Base-by-base conservation (phyloP, 2,113 vertebrate species). In the Pomatostomus ruficeps region DNA sequence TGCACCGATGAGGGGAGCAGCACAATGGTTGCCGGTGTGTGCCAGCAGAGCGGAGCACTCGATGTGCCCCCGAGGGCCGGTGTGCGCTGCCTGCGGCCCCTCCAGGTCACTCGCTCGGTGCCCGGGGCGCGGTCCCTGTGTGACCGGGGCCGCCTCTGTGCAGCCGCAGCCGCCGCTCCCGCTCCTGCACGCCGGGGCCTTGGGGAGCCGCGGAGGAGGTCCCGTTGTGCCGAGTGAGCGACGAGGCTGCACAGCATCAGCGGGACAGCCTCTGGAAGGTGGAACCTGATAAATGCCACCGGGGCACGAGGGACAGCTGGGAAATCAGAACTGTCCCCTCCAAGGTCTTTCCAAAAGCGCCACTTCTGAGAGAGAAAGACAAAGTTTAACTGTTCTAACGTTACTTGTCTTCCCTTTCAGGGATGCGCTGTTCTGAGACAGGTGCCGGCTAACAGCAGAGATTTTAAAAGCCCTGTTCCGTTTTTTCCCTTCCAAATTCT, bases 41-140 rank as follows among this genome's bases (percentile, higher is more conserved):
- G 7, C 29, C 23, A 24, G 55, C 24, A 48, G 1, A 62, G 49
- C 45, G 17, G 23, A 12, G n/a, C 43, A 4, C 45, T 26, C 1
- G 0, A 1, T 0, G 3, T 5, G 45, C 23, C 26, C 36, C 24
- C 7, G 36, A 38, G 23, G 7, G 85, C 68, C 20, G 54, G n/a
- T 24, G 13, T 22, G 66, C 35, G 49, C 45, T 21, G 54, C 52
- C 52, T 15, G 35, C 21, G 57, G 61, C 13, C 24, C 26, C 36
- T 51, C 8, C 61, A 31, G 15, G n/a, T 55, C 54, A 22, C 21
- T 24, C 3, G 0, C 3, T 24, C 1, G 38, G 16, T 7, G 51
- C 43, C 22, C 38, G 18, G 25, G 70, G 70, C 33, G 23, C 13
- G 28, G 85, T 3, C 11, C 6, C 33, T 8, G 9, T 4, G 16